Percentiles rank a stretch among this genome's conserved stretches.
Evolutionary conservation across 1,140 invertebrate genomes (phyloP).

Genomic region (Caerostris extrusa): DNA sequence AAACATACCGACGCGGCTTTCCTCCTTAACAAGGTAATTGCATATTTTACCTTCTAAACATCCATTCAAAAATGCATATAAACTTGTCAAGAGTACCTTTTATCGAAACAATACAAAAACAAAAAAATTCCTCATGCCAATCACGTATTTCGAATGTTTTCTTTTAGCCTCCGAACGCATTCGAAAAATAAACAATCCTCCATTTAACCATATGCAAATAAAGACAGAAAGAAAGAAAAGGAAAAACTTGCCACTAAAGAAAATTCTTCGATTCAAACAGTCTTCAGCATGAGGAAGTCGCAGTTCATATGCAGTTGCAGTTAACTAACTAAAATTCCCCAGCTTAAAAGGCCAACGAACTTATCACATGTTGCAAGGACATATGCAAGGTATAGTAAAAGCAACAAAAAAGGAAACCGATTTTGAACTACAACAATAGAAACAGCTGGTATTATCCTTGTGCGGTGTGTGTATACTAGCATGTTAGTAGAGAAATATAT

Average conservation of each 20-base stretch:
- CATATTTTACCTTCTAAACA: background rate
- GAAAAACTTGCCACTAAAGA: background rate
- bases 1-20: background rate
- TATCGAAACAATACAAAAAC: no score
- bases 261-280: background rate
- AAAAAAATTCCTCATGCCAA: no score
- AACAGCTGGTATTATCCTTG: background rate
- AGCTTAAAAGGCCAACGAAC: background rate
- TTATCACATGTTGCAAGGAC: background rate
- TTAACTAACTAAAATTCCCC: background rate
- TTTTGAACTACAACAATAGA: background rate
- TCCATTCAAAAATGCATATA: background rate
- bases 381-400: background rate
- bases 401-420: background rate
- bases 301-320: background rate
- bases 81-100: no score
- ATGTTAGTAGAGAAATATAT: background rate
- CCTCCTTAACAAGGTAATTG: background rate
- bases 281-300: background rate
- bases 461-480: background rate
- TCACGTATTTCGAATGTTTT: no score
- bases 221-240: background rate
- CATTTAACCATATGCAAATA: background rate
- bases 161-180: no score
- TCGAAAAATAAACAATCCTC: background rate